Percentiles rank a stretch among this genome's conserved stretches.
Conservation (phyloP, 2,888 invertebrate genomes). For the Ophioninae sp. region DNA sequence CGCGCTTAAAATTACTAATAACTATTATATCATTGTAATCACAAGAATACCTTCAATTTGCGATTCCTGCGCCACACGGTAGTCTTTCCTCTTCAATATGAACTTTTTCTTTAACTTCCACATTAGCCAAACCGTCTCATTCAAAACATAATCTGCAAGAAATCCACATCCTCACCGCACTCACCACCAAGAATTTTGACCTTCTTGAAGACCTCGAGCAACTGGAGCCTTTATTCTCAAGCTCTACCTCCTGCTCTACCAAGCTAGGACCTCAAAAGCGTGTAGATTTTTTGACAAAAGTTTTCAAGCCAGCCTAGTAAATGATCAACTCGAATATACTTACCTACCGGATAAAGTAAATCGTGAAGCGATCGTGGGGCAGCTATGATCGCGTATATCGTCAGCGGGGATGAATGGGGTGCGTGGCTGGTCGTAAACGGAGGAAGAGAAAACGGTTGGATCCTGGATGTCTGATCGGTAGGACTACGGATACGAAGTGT, state of each 20-base stretch:
- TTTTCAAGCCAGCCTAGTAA: constrained; percentile 6
- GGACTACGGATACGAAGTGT: constrained; percentile 41
- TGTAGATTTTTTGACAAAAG: not conserved
- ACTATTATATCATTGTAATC: too few species aligned
- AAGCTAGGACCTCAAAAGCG: too few species aligned
- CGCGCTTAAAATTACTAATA: too few species aligned
- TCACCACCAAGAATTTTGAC: not conserved
- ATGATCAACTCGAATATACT: constrained; percentile 60
- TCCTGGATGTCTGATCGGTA: constrained; percentile 49
- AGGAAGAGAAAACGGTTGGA: constrained; percentile 37
- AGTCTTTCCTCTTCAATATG: not conserved
- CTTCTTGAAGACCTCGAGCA: not conserved
- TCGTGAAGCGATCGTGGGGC: constrained; percentile 56
- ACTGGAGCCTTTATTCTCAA: not conserved
- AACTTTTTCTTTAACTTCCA: not conserved
- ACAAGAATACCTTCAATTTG: too few species aligned
- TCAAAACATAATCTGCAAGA: not conserved
- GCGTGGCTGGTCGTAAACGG: constrained; percentile 65
- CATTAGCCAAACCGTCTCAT: not conserved
- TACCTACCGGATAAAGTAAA: constrained; percentile 51
- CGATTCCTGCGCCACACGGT: too few species aligned
- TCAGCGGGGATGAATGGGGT: constrained; percentile 71
- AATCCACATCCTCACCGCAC: not conserved
- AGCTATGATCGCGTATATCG: constrained; percentile 57
- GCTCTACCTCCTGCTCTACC: too few species aligned